A percentile compares a stretch with the other conserved stretches of the same genome.
phyloP scores from a whole-genome alignment of 2,888 invertebrate species.

The Oeneis ivallda region DNA sequence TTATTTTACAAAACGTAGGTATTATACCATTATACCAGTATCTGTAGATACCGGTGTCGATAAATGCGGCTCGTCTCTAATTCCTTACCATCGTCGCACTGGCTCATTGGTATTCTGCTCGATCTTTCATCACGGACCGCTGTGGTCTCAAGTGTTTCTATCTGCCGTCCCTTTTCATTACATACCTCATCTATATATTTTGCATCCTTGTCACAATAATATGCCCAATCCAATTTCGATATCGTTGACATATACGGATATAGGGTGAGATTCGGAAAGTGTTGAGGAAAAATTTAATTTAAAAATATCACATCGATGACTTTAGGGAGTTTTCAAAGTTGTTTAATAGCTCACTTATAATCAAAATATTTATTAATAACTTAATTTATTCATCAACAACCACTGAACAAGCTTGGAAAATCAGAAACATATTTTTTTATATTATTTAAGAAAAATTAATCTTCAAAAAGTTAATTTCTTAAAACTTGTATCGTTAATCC shows the following conservation, averaged over 20 bases:
- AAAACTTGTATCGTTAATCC: too few species aligned
- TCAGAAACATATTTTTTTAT: too few species aligned
- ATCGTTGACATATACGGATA: constrained; percentile 40
- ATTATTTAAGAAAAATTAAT: too few species aligned
- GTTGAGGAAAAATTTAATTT: neutral
- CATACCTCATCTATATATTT: constrained; percentile 40
- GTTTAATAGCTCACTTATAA: too few species aligned
- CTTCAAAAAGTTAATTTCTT: too few species aligned
- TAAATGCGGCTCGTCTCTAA: neutral
- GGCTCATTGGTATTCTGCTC: constrained; percentile 62
- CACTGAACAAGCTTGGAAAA: too few species aligned
- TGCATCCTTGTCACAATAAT: constrained; percentile 59
- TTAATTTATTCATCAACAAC: too few species aligned
- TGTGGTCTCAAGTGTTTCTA: constrained; percentile 71
- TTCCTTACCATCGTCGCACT: constrained; percentile 60
- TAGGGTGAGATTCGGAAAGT: neutral
- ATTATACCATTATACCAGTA: neutral
- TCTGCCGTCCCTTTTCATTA: constrained; percentile 53
- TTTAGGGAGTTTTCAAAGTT: too few species aligned
- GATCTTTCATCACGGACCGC: constrained; percentile 65
- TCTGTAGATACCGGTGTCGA: neutral
- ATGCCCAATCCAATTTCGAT: constrained; percentile 58
- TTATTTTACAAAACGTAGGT: neutral
- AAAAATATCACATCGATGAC: neutral
- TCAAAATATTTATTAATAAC: too few species aligned